Base-by-base conservation (phyloP, 1,140 invertebrate genomes). In the Listronotus oregonensis region DNA sequence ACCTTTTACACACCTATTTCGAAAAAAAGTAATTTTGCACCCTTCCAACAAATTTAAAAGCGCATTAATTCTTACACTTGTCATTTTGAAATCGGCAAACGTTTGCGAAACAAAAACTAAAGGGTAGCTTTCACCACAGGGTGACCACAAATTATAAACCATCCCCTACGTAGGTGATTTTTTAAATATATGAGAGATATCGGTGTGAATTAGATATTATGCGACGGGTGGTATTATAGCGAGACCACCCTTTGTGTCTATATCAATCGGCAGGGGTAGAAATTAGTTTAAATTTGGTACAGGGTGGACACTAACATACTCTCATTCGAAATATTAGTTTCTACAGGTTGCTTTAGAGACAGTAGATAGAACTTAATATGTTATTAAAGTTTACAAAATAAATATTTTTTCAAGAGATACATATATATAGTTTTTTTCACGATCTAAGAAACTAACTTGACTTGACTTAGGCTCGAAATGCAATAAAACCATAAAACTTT, bases 241-340 rank as follows among this genome's bases (percentile, higher is more conserved):
- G n/a, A 37, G 61, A 64, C 61, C 61, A 64, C 61, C 61, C 61
- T 47, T 55, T 61, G 58, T 49, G 17, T 42, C 9, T 54, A 17
- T 14, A 14, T 57, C 55, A 57, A 43, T 43, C 55, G 55, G 39
- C 17, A 27, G 55, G 55, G 55, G 55, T 55, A 3, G 11, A 37
- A 5, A 37, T 37, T 37, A 37, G 8, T 37, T 4, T 12, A 37
- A 10, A 37, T 37, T 27, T 1, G 8, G 11, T 37, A 37, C 7
- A 8, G 34, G 7, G 34, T 37, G 7, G 11, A 37, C 34, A 8
- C 7, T 37, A 12, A 37, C 5, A 34, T 6, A 5, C 32, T 5
- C 9, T 34, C 32, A n/a, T n/a, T n/a, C n/a, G n/a, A n/a, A n/a
- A n/a, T n/a, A n/a, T n/a, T n/a, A n/a, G n/a, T n/a, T n/a, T n/a